Conservation (phyloP, 2,113 vertebrate genomes). For the Erythrolamprus reginae region DNA sequence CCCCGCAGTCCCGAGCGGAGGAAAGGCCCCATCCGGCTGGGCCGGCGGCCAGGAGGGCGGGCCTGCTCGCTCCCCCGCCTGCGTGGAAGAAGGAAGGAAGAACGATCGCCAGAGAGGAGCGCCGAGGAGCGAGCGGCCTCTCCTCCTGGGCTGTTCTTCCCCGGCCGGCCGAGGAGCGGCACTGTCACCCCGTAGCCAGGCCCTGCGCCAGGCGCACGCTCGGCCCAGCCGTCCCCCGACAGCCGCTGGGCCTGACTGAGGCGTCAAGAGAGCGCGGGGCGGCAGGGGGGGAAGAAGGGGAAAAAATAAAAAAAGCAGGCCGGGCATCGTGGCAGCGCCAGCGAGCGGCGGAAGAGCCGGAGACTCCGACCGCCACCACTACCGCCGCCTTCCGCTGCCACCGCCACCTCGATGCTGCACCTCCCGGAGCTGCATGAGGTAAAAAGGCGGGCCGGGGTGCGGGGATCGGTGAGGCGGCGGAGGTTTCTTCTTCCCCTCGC, state of each 20-base stretch:
- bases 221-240: slow-evolving; percentile 25
- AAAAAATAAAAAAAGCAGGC: too few species aligned
- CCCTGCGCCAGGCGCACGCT: slow-evolving; percentile 46
- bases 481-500: background rate
- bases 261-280: background rate
- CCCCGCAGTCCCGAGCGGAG: background rate
- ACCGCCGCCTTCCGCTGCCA: background rate
- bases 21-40: background rate
- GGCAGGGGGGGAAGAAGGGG: background rate
- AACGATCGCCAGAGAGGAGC: background rate
- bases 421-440: slow-evolving; percentile 71
- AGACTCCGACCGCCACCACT: background rate
- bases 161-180: slow-evolving; percentile 60
- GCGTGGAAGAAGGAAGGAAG: too few species aligned
- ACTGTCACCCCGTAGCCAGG: slow-evolving; percentile 58
- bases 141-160: slow-evolving; percentile 55
- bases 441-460: slow-evolving; percentile 53
- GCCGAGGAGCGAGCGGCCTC: background rate
- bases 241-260: slow-evolving; percentile 7
- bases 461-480: background rate
- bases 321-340: slow-evolving; percentile 36
- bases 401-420: slow-evolving; percentile 54
- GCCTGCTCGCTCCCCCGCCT: background rate
- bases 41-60: background rate
- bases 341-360: slow-evolving; percentile 5